These are phyloP conservation scores for Mormyrus proboscirostris DNA, from an alignment of 2,797 vertebrate species.

Conservation along the genomic window DNA sequence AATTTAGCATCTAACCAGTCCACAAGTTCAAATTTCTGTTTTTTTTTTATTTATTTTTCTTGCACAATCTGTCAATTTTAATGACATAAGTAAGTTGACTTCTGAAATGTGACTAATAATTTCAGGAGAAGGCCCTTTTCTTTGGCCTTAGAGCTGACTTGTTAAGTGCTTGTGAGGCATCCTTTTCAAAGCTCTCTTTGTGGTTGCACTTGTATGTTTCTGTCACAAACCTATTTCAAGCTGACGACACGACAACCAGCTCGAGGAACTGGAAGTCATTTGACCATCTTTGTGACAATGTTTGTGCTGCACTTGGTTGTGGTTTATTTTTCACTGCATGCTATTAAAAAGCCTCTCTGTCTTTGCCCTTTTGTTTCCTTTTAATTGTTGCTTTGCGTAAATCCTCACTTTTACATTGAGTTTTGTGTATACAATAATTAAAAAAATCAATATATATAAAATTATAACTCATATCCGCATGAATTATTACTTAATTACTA, in stretches of 20 bases:
- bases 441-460: not conserved
- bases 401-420: not conserved
- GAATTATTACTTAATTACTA: not conserved
- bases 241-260: not conserved
- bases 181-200: not conserved
- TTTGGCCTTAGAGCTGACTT: too few relatives aligned
- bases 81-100: not conserved
- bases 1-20: not conserved
- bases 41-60: not conserved
- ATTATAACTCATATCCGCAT: not conserved
- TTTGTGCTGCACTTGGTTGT: not conserved
- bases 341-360: slow-evolving; percentile 17
- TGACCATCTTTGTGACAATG: not conserved
- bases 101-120: not conserved
- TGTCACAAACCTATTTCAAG: not conserved
- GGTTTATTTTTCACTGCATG: not conserved
- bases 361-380: slow-evolving; percentile 1
- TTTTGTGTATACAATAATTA: not conserved
- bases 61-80: not conserved
- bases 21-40: not conserved
- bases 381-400: not conserved
- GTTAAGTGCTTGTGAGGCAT: not conserved
- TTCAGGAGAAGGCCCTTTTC: not conserved
- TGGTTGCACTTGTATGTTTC: not conserved
- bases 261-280: not conserved